Evolutionary conservation across 2,113 vertebrate species (phyloP).

Genomic region (Ceyx margarethae): DNA sequence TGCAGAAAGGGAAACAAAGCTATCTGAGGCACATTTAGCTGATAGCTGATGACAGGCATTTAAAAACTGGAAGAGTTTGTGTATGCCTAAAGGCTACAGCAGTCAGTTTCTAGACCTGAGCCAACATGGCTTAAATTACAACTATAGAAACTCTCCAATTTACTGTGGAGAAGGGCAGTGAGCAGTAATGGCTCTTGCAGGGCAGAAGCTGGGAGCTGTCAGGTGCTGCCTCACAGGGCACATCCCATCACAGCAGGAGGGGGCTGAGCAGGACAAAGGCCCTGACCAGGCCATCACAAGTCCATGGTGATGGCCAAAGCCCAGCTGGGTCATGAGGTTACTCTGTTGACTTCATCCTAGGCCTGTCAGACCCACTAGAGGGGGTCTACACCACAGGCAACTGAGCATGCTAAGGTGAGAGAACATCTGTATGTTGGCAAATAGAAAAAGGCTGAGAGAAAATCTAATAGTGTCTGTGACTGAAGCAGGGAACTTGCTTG

Average conservation of each 20-base stretch:
- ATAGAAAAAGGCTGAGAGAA: background rate
- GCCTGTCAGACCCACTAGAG: background rate
- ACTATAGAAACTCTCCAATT: background rate
- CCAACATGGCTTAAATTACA: background rate
- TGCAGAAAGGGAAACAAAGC: background rate
- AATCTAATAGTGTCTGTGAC: background rate
- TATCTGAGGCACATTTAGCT: background rate
- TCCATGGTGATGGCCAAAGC: fast-evolving
- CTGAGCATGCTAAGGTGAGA: background rate
- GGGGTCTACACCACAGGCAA: background rate
- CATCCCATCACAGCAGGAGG: fast-evolving
- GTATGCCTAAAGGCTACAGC: background rate
- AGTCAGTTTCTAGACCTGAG: background rate
- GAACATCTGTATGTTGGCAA: background rate
- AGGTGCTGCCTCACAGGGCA: fast-evolving
- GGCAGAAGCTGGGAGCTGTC: background rate
- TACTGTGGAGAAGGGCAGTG: background rate
- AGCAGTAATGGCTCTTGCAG: background rate
- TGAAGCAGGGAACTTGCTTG: background rate
- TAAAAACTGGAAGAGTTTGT: background rate
- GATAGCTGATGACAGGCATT: background rate
- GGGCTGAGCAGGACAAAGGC: background rate
- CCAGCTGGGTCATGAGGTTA: background rate
- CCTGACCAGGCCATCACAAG: fast-evolving
- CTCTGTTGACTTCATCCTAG: background rate